Base-by-base conservation (phyloP, 2,797 vertebrate genomes). In the Danio tinwini region DNA sequence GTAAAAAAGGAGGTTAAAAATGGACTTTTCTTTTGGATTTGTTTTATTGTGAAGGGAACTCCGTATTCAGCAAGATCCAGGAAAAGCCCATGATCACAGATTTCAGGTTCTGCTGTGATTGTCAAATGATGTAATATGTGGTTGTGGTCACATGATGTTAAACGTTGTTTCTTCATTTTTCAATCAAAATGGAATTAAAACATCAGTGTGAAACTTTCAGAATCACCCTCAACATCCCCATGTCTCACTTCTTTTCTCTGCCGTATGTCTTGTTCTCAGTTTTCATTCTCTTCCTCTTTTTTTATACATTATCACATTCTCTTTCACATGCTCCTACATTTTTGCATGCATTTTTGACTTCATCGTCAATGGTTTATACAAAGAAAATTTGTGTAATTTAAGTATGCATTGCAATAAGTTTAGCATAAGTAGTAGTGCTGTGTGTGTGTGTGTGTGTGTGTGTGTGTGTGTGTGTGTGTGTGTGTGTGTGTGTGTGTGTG, bases 201-300 rank as follows among this genome's bases (percentile, higher is more conserved):
- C 39, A 4, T 49, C 45, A 7, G 19, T 19, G 37, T 2, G 14
- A 73, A 45, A 73, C 68, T 52, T 29, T 47, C 49, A 64, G n/a
- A 61, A 50, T 59, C 4, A 47, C 17, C 11, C 29, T 58, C 12
- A 62, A 58, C 76, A 17, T 52, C 45, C 7, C 52, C 19, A 42
- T 37, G 14, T 65, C 72, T 67, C 21, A 21, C 56, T 76, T 7
- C 49, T 5, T 64, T 58, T 67, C 62, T 56, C 19, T 62, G 76
- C 70, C 78, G 49, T 61, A 39, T 39, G n/a, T 42, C 52, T 21
- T n/a, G 58, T 74, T 70, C 67, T 69, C 79, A 39, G 0, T 39
- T 29, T 52, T 2, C 82, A 29, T 40, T 56, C 70, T 62, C 73
- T 62, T 87, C 77, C 44, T 37, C 29, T 62, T 52, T 29, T 29